Conservation (phyloP, 2,797 vertebrate species). For the Pangasius krempfi region DNA sequence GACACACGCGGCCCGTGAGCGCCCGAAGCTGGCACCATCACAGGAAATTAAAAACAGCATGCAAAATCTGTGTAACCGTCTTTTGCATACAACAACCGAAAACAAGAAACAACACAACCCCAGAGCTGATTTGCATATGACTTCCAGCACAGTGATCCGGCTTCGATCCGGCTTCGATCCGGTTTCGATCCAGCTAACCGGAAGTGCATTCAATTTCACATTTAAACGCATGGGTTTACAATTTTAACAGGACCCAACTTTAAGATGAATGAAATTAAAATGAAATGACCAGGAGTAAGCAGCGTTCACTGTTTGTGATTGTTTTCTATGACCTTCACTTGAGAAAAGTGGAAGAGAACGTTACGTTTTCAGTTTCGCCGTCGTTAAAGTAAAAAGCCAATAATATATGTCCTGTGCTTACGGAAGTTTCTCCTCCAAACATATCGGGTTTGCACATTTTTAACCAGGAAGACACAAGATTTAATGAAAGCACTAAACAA, state of each 20-base stretch:
- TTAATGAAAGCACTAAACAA: not conserved
- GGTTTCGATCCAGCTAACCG: not conserved
- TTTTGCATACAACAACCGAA: conserved; percentile 37
- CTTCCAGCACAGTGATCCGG: not conserved
- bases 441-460: not conserved
- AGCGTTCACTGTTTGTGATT: not conserved
- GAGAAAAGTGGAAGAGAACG: not conserved
- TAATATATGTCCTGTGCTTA: too few species aligned
- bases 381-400: not conserved
- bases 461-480: not conserved
- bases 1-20: not conserved
- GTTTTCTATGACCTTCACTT: not conserved
- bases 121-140: not conserved
- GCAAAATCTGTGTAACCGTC: not conserved
- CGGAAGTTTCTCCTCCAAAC: not conserved
- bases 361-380: not conserved
- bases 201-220: not conserved
- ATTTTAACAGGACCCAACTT: not conserved
- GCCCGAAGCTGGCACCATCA: not conserved
- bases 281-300: not conserved
- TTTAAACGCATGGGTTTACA: not conserved
- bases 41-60: conserved; percentile 16
- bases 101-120: conserved; percentile 2
- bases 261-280: not conserved
- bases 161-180: not conserved